Evolutionary conservation across 2,113 vertebrate species (phyloP).

Genomic region (Aix galericulata): DNA sequence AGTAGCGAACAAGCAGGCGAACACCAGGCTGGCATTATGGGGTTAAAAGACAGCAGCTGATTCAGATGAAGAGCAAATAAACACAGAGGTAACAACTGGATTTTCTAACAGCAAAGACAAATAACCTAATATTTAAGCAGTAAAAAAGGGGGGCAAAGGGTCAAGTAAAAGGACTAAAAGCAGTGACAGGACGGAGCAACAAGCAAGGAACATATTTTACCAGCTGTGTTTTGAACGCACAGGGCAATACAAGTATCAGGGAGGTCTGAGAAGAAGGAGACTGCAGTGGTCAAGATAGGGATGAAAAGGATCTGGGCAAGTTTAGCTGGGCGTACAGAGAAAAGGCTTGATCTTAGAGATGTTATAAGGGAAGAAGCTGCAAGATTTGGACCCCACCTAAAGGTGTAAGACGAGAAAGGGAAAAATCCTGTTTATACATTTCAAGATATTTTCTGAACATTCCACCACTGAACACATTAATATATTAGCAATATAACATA

Average conservation of each 20-base stretch:
- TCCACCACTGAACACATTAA: not conserved
- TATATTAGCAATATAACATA: not conserved
- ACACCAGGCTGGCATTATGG: not conserved
- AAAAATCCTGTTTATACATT: slow-evolving; percentile 53
- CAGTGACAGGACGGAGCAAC: not conserved
- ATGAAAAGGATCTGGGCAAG: slow-evolving; percentile 67
- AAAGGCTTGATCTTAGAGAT: slow-evolving; percentile 62
- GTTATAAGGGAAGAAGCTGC: slow-evolving; percentile 54
- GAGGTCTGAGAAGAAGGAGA: slow-evolving; percentile 63
- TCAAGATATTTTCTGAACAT: not conserved
- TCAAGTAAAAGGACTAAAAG: slow-evolving; percentile 23
- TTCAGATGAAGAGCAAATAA: not conserved
- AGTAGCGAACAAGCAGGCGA: not conserved
- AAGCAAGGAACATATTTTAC: slow-evolving; percentile 62
- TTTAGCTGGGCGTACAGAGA: slow-evolving; percentile 60
- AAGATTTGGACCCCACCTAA: slow-evolving; percentile 58
- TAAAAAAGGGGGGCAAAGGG: not conserved
- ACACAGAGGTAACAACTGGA: not conserved
- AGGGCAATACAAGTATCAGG: slow-evolving; percentile 55
- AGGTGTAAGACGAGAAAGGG: slow-evolving; percentile 55
- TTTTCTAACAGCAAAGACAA: not conserved
- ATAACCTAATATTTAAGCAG: not conserved
- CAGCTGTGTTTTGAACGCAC: slow-evolving; percentile 63
- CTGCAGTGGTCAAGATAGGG: slow-evolving; percentile 61
- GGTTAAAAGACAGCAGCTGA: not conserved